A percentile compares a stretch with the other conserved stretches of the same genome.
Conservation (phyloP, 1,140 invertebrate genomes). For the Zaprionus tsacasi region DNA sequence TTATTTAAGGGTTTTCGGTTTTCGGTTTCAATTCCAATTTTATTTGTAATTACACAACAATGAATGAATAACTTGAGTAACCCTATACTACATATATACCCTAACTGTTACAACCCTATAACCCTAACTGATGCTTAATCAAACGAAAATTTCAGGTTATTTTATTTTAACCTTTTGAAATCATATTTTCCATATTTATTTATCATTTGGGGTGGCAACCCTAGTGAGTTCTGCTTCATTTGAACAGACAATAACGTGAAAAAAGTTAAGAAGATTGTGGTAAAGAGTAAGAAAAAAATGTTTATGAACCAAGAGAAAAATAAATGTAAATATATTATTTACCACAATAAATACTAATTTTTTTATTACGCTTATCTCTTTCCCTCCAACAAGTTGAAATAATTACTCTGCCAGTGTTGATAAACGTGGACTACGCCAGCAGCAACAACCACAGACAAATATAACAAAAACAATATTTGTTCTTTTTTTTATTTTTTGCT, state of each 20-base stretch:
- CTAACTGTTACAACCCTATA: too few relatives aligned
- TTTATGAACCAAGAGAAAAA: not conserved
- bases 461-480: constrained; percentile 29
- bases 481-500: constrained; percentile 36
- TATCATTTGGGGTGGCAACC: constrained; percentile 50
- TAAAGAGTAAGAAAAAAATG: not conserved
- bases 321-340: not conserved
- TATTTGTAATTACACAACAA: not conserved
- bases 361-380: not conserved
- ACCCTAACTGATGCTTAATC: too few relatives aligned
- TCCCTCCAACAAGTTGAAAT: not conserved
- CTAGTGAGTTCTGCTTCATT: constrained; percentile 7
- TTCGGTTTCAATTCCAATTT: too few relatives aligned
- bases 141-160: too few relatives aligned
- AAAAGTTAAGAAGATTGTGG: constrained; percentile 61
- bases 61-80: constrained; percentile 10
- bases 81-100: too few relatives aligned
- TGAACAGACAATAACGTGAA: constrained; percentile 44
- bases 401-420: constrained; percentile 17
- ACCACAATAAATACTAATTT: not conserved
- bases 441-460: not conserved
- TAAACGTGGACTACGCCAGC: constrained; percentile 6
- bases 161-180: too few relatives aligned
- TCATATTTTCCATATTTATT: constrained; percentile 39
- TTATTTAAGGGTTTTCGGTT: too few relatives aligned